Base-by-base conservation (phyloP, 2,888 invertebrate genomes). In the Plebejus argus region DNA sequence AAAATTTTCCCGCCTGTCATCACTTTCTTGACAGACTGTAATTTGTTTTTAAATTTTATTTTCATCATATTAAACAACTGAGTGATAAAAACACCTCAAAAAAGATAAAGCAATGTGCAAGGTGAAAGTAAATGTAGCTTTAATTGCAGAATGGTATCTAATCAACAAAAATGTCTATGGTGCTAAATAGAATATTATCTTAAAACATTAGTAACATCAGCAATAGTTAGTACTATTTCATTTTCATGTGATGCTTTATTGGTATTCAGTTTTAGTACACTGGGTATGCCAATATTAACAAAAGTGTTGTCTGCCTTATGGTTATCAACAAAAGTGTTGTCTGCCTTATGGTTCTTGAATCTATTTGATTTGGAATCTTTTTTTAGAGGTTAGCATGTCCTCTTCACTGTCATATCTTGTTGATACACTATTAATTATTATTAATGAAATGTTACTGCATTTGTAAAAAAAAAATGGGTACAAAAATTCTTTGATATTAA, bases 401-500 rank as follows among this genome's bases (percentile, higher is more conserved):
- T 1, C 39, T 15, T 49, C 15, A 15, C 49, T 49, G 12, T 49
- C 15, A 49, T 15, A 49, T 49, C 4, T 49, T 49, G 49, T 15
- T 49, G 15, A 18, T 53, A 4, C 53, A 53, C 53, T 53, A 53
- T 53, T 61, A 8, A 12, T 61, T 18, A 53, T 18, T 53, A 53
- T 53, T 61, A 8, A 12, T 61, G 20, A 61, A 61, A 61, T 15
- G 53, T 53, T 23, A 61, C 4, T 66, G 28, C 28, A 66, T 66
- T 66, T 66, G 66, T 61, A 66, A 66, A 66, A 28, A 66, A 28
- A 23, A 28, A 66, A 28, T 61, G 66, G 74, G 74, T 77, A 74
- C 77, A 77, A 77, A 77, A 10, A 71, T 45, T 53, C 45, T 61
- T 77, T 61, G 39, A 71, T 39, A 71, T 71, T 39, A n/a, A n/a